Conservation (phyloP, 1,140 invertebrate genomes). For the Anoplolepis gracilipes region DNA sequence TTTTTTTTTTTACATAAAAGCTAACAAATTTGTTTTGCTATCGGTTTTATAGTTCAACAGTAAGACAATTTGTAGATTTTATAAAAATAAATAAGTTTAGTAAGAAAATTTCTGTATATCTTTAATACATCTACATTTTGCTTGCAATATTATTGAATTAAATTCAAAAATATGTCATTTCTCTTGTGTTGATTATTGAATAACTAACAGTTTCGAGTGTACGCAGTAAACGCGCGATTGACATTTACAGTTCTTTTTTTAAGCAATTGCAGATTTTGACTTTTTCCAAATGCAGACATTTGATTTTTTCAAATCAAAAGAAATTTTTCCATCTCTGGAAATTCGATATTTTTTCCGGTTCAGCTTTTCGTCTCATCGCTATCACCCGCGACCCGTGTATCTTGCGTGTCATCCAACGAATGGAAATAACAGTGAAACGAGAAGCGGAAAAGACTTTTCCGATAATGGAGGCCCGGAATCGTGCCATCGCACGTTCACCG, state of each 20-base stretch:
- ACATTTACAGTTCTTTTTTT: constrained; percentile 22
- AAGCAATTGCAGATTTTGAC: constrained; percentile 44
- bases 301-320: neutral
- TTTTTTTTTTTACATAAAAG: neutral
- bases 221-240: neutral
- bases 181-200: neutral
- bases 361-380: constrained; percentile 56
- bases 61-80: neutral
- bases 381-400: constrained; percentile 13
- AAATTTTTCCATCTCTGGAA: constrained; percentile 1
- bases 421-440: constrained; percentile 70
- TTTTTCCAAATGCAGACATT: too few relatives aligned
- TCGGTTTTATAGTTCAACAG: neutral
- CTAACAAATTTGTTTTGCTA: neutral
- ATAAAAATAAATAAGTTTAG: neutral
- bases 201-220: neutral
- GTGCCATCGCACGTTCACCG: constrained; percentile 36
- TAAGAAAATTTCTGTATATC: neutral
- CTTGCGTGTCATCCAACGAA: constrained; percentile 12
- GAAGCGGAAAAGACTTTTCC: constrained; percentile 76
- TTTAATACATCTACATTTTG: neutral
- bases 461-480: constrained; percentile 75
- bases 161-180: neutral
- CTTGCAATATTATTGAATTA: neutral
- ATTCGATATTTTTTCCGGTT: constrained; percentile 23